phyloP scores from a whole-genome alignment of 2,113 vertebrate species.

The Coracopsis vasa region DNA sequence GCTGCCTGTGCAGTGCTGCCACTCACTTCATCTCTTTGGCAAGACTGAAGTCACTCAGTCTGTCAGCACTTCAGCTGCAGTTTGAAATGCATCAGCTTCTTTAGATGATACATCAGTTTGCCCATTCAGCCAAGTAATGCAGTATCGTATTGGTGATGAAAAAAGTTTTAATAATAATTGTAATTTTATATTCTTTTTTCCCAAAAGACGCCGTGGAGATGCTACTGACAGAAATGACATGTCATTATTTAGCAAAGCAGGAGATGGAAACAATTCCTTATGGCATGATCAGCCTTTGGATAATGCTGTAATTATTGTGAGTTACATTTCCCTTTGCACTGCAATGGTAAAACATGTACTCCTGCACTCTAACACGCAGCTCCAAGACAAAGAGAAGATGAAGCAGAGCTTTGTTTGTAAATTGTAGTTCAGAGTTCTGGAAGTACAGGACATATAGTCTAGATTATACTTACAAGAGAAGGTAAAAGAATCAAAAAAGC shows the following conservation, averaged over 20 bases:
- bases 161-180: not conserved
- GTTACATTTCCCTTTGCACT: not conserved
- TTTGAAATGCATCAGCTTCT: not conserved
- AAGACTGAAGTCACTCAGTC: not conserved
- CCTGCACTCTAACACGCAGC: not conserved
- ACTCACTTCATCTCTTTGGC: not conserved
- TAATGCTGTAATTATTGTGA: not conserved
- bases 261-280: not conserved
- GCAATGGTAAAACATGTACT: not conserved
- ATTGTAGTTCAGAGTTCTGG: not conserved
- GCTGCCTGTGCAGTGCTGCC: not conserved
- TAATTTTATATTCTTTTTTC: not conserved
- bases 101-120: not conserved
- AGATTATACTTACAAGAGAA: not conserved
- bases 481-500: not conserved
- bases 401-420: not conserved
- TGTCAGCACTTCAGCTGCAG: not conserved
- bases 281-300: not conserved
- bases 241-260: not conserved
- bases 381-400: not conserved
- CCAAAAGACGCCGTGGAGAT: not conserved
- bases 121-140: not conserved
- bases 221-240: not conserved
- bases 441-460: accelerated
- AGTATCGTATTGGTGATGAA: not conserved